A percentile compares a stretch with the other conserved stretches of the same genome.
Conservation (phyloP, 1,140 invertebrate species). For the Magallana gigas region DNA sequence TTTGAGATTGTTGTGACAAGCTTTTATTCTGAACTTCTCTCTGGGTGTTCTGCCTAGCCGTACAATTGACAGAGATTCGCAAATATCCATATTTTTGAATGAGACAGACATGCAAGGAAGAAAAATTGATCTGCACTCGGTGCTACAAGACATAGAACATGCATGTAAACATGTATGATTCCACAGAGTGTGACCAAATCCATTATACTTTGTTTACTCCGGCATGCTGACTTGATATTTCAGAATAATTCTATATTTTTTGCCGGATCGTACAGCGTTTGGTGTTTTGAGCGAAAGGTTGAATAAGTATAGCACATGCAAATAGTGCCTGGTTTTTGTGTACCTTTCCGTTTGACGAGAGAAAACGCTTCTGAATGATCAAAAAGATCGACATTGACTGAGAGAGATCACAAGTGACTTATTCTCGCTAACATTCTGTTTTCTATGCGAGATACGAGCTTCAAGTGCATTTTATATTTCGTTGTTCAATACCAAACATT, state of each 20-base stretch:
- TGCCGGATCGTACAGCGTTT: not conserved
- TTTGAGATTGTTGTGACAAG: constrained; percentile 36
- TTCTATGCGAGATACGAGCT: not conserved
- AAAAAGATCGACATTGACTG: not conserved
- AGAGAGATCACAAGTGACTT: not conserved
- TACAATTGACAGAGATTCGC: constrained; percentile 1
- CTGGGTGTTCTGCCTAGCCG: not conserved
- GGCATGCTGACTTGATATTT: not conserved
- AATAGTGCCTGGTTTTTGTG: not conserved
- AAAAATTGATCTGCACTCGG: constrained; percentile 27
- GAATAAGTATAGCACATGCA: not conserved
- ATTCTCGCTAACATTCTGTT: not conserved
- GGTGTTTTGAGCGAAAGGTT: not conserved
- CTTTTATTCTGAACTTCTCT: not conserved
- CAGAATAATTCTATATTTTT: not conserved
- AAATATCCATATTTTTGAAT: not conserved
- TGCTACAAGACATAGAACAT: not conserved
- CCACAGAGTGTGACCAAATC: not conserved
- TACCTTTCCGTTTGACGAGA: not conserved
- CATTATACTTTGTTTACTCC: not conserved
- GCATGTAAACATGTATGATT: constrained; percentile 10
- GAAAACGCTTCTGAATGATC: constrained; percentile 3
- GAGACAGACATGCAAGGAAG: not conserved
- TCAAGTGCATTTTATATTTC: not conserved
- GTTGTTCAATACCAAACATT: not conserved